Conservation (phyloP, 2,797 vertebrate species). For the Ctenopoma multispine region DNA sequence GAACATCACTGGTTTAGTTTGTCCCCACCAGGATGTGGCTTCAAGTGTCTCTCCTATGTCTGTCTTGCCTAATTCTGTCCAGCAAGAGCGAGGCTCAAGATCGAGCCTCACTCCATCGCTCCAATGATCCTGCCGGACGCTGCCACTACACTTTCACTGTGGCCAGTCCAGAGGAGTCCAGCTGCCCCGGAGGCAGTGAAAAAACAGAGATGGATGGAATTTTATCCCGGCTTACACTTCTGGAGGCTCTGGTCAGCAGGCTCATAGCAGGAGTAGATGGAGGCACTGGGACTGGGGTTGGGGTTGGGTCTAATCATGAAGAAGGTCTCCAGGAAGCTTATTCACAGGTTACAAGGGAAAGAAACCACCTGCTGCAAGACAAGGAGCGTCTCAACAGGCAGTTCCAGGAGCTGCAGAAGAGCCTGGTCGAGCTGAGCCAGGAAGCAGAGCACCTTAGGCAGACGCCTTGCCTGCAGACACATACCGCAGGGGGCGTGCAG, state of each 20-base stretch:
- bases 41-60: conserved; percentile 63
- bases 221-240: conserved; percentile 80
- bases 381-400: conserved; percentile 82
- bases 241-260: conserved; percentile 84
- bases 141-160: conserved; percentile 93
- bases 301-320: conserved; percentile 28
- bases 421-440: conserved; percentile 68
- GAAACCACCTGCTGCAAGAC: conserved; percentile 85
- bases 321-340: conserved; percentile 77
- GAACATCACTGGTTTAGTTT: conserved; percentile 5
- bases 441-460: conserved; percentile 79
- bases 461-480: conserved; percentile 71
- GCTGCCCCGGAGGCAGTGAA: conserved; percentile 76
- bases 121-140: conserved; percentile 77
- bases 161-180: conserved; percentile 83
- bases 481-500: conserved; percentile 41
- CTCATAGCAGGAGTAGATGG: conserved; percentile 60
- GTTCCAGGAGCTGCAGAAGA: conserved; percentile 75
- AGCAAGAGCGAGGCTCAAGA: conserved; percentile 62
- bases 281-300: conserved; percentile 9
- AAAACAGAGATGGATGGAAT: conserved; percentile 78
- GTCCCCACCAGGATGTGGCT: conserved; percentile 71
- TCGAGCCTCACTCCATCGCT: conserved; percentile 77
- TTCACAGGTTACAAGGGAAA: conserved; percentile 79
- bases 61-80: conserved; percentile 66